Conservation (phyloP, 2,113 vertebrate genomes). For the Syngnathus floridae region DNA sequence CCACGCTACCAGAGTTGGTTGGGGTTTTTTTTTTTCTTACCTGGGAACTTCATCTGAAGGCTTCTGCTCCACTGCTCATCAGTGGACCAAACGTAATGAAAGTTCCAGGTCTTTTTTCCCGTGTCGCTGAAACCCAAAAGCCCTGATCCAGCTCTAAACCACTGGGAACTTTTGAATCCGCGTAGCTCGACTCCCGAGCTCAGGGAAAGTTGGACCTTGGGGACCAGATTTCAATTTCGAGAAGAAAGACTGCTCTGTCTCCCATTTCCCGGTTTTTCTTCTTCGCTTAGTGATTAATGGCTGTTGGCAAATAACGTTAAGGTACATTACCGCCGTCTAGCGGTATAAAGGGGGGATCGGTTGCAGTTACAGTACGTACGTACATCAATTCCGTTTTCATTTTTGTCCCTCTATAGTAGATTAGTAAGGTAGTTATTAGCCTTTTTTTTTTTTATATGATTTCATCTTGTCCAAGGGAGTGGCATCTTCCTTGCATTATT, state of each 20-base stretch:
- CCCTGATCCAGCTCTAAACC: neutral
- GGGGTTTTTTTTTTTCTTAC: constrained; percentile 34
- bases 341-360: neutral
- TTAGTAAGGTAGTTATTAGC: neutral
- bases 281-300: neutral
- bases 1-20: constrained; percentile 57
- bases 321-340: neutral
- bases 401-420: too few relatives aligned
- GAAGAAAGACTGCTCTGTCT: neutral
- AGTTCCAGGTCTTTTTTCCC: neutral
- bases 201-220: too few relatives aligned
- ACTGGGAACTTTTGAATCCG: neutral
- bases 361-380: too few relatives aligned
- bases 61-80: neutral
- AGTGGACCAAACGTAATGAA: neutral
- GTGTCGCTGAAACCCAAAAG: neutral
- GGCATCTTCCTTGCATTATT: too few relatives aligned
- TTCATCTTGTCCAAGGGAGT: too few relatives aligned
- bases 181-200: neutral
- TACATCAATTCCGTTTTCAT: too few relatives aligned
- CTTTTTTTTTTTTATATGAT: constrained; percentile 21
- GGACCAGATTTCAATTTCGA: too few relatives aligned
- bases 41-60: constrained; percentile 35
- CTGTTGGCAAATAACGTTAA: neutral
- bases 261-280: neutral